Percentiles rank a stretch among this genome's conserved stretches.
Evolutionary conservation across 2,797 vertebrate genomes (phyloP).

Genomic region (Kryptolebias ocellatus): DNA sequence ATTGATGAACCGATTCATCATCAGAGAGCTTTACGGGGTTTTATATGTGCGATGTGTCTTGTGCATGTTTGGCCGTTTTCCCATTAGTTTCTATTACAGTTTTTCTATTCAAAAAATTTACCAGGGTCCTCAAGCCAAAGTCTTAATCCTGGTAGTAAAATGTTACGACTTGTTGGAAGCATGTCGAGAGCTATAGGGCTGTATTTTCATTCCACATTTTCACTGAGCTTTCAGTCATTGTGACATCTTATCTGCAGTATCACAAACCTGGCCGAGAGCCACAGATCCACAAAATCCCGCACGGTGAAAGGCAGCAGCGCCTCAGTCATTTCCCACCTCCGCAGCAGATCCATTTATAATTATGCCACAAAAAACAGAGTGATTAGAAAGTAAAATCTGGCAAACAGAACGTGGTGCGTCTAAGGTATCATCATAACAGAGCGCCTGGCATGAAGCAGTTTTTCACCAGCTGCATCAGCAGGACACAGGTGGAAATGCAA

Average conservation of each 20-base stretch:
- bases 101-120: neutral
- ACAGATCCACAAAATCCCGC: slow-evolving; percentile 20
- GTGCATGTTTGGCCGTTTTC: slow-evolving; percentile 38
- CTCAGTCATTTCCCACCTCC: slow-evolving; percentile 40
- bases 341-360: slow-evolving; percentile 48
- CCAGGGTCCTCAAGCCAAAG: slow-evolving; percentile 26
- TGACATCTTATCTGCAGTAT: slow-evolving; percentile 17
- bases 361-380: slow-evolving; percentile 42
- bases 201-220: slow-evolving; percentile 18
- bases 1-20: slow-evolving; percentile 57
- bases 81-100: slow-evolving; percentile 28
- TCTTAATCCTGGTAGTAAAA: slow-evolving; percentile 38
- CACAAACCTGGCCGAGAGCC: neutral
- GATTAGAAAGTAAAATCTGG: slow-evolving; percentile 66
- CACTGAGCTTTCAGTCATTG: slow-evolving; percentile 32
- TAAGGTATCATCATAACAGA: slow-evolving; percentile 63
- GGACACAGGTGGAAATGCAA: slow-evolving; percentile 72
- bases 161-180: slow-evolving; percentile 31
- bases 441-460: slow-evolving; percentile 49
- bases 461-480: slow-evolving; percentile 75
- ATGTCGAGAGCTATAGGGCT: slow-evolving; percentile 9
- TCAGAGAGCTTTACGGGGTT: slow-evolving; percentile 33
- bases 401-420: slow-evolving; percentile 53
- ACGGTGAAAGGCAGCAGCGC: slow-evolving; percentile 19
- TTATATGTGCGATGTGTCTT: slow-evolving; percentile 10